These are phyloP conservation scores for Bombus pascuorum DNA, from an alignment of 1,140 invertebrate genomes.

Conservation along the genomic window DNA sequence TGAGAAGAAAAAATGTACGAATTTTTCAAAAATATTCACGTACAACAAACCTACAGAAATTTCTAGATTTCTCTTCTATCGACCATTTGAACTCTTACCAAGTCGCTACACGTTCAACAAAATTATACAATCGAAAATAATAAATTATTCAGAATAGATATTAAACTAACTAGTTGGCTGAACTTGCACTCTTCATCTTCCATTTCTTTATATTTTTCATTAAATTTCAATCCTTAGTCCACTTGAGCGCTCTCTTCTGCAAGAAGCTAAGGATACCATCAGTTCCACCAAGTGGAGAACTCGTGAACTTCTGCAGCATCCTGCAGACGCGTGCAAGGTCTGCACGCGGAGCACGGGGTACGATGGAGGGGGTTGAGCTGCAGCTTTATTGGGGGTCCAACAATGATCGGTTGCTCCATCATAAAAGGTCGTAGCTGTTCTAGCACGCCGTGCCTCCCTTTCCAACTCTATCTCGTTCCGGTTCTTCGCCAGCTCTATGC, in stretches of 20 bases:
- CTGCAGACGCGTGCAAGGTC: slow-evolving; percentile 3
- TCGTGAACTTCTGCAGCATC: slow-evolving; percentile 35
- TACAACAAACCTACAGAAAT: background rate
- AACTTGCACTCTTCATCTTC: background rate
- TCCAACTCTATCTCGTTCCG: slow-evolving; percentile 68
- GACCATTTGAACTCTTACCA: background rate
- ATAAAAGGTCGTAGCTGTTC: slow-evolving; percentile 60
- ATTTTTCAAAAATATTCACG: no score
- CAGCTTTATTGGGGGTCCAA: slow-evolving; percentile 79
- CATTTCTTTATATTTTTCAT: background rate
- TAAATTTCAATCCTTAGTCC: background rate
- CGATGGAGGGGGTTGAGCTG: slow-evolving; percentile 67
- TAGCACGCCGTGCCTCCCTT: slow-evolving; percentile 59
- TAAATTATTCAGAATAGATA: background rate
- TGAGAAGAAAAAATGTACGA: background rate
- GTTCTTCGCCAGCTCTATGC: slow-evolving; percentile 78
- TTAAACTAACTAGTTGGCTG: background rate
- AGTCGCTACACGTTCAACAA: background rate
- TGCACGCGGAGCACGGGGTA: slow-evolving; percentile 38
- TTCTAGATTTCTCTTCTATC: background rate
- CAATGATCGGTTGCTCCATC: slow-evolving; percentile 72
- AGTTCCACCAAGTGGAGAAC: slow-evolving; percentile 41
- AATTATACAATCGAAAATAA: background rate
- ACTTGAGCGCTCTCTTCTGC: background rate
- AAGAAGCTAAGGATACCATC: background rate